Percentiles rank a stretch among this genome's conserved stretches.
phyloP scores from a whole-genome alignment of 2,113 vertebrate genomes.

The Notiomystis cincta region DNA sequence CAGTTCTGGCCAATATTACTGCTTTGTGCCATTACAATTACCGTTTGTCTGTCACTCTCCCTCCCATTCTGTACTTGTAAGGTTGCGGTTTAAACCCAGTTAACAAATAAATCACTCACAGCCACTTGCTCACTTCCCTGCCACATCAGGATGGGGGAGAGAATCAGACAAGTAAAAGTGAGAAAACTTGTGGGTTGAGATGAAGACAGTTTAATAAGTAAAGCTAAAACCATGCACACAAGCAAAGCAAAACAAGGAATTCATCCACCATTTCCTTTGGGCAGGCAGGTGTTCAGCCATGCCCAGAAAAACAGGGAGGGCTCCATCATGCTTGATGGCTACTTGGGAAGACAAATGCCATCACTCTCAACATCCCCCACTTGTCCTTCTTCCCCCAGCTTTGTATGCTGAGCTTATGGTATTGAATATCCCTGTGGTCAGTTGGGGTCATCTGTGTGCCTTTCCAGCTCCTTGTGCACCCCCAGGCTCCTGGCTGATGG shows the following conservation, averaged over 20 bases:
- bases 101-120: background rate
- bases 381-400: background rate
- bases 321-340: background rate
- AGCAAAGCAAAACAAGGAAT: background rate
- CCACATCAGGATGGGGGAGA: background rate
- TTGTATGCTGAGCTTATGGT: background rate
- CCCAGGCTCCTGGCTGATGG: background rate
- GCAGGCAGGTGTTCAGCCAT: background rate
- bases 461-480: background rate
- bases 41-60: background rate
- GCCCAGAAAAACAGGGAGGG: background rate
- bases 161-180: background rate
- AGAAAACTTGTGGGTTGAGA: background rate
- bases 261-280: background rate
- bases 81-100: background rate
- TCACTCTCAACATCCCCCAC: accelerated
- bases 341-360: background rate
- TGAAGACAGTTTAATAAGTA: background rate
- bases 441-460: background rate
- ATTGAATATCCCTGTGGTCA: background rate
- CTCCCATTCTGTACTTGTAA: background rate
- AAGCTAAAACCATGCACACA: background rate
- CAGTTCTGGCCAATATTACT: background rate
- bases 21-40: background rate
- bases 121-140: background rate